Evolutionary conservation across 2,113 vertebrate genomes (phyloP), one percentile per base, ranked within the genome.

Genomic region (Labeo catla): DNA sequence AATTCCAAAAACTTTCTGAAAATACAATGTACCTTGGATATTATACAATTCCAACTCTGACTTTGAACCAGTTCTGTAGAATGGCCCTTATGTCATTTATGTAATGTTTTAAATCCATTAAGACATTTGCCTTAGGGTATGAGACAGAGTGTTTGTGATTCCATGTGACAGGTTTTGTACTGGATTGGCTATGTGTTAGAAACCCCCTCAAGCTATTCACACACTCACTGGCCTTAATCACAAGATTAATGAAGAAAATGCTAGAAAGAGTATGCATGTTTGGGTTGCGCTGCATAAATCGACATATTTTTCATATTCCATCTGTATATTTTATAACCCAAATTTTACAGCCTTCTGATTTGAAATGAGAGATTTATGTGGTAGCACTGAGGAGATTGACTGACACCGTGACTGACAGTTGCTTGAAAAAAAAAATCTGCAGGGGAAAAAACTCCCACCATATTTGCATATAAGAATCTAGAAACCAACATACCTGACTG

Each of bases 391-490:
- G 5, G 21, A 28, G 10, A 9, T 12, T 12, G 61, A 28, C 12
- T 65, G 8, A 65, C 9, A 23, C 3, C 10, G 28, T 65, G 61
- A 28, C 4, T 3, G n/a, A 65, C n/a, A 63, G 10, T 21, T n/a
- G 8, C 21, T 9, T 61, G 19, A 9, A n/a, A 23, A 63, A 23
- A 23, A 10, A 4, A 23, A 63, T 39, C 39, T 39, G 39, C 1
- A 5, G 39, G 39, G 39, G 39, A 4, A 23, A 61, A 23, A 61
- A 23, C 8, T 9, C 28, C 10, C 21, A n/a, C 28, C 10, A 3
- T 28, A 28, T 76, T 76, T 77, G 74, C 15, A 76, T 76, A 49
- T 66, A 66, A 12, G 39, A 68, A 36, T 68, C 13, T 34, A 43
- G 15, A 45, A 47, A 21, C 68, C 2, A 23, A 74, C 19, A 74